Percentiles rank a stretch among this genome's conserved stretches.
These are phyloP conservation scores for Dasypus novemcinctus DNA, from an alignment of 2,113 vertebrate genomes.

Conservation along the genomic window DNA sequence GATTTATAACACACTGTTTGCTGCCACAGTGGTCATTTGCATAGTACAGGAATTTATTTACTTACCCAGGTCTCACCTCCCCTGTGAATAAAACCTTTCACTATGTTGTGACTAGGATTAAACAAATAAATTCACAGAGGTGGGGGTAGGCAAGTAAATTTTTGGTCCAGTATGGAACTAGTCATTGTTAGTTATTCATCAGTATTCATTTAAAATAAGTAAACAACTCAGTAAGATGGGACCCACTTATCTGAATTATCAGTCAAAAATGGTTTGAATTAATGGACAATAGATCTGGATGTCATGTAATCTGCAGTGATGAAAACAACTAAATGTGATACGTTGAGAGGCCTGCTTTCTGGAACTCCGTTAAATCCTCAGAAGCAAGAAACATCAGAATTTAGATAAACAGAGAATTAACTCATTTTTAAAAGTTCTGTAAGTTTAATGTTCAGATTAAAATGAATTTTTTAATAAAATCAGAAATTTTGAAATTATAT, in stretches of 20 bases:
- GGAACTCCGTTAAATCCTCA: neutral
- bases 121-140: neutral
- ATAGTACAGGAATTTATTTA: neutral
- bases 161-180: neutral
- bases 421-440: neutral
- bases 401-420: neutral
- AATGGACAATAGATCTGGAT: neutral
- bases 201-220: conserved; percentile 16
- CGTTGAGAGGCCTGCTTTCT: neutral
- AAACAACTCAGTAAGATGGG: neutral
- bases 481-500: neutral
- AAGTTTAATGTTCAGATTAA: neutral
- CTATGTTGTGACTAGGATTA: neutral
- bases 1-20: neutral
- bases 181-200: neutral
- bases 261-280: neutral
- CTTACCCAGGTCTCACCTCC: neutral
- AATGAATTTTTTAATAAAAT: neutral
- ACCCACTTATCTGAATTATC: neutral
- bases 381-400: neutral
- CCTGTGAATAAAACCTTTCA: neutral
- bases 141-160: neutral
- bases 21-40: neutral
- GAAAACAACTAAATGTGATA: neutral
- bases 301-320: neutral